Evolutionary conservation across 1,140 invertebrate species (phyloP).

Genomic region (Cotesia chilonis): DNA sequence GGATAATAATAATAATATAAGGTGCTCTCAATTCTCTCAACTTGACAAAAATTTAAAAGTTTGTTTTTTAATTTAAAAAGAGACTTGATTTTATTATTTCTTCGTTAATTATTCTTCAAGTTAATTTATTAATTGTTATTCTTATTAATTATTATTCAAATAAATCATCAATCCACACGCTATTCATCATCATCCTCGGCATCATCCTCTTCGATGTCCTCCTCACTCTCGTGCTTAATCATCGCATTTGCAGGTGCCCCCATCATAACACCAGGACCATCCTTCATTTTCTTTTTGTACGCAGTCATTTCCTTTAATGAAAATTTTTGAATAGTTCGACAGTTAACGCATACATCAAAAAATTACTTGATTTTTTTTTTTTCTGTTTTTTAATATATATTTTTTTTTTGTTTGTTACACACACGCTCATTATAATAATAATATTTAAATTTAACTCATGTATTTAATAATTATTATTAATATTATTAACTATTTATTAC

Average conservation of each 20-base stretch:
- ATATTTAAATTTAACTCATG: too few relatives aligned
- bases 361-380: constrained; percentile 27
- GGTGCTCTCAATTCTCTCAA: too few relatives aligned
- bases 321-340: constrained; percentile 45
- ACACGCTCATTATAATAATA: too few relatives aligned
- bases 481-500: too few relatives aligned
- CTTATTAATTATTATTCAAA: constrained; percentile 9
- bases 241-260: constrained; percentile 63
- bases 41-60: too few relatives aligned
- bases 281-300: constrained; percentile 79
- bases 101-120: too few relatives aligned
- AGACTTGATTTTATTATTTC: too few relatives aligned
- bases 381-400: constrained; percentile 13
- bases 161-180: constrained; percentile 24
- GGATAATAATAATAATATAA: too few relatives aligned
- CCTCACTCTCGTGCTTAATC: constrained; percentile 69
- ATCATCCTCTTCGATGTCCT: constrained; percentile 67
- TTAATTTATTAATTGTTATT: too few relatives aligned
- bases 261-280: constrained; percentile 58
- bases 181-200: constrained; percentile 67
- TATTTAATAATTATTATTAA: too few relatives aligned
- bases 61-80: too few relatives aligned
- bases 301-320: constrained; percentile 77
- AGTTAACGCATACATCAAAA: constrained; percentile 30
- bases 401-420: constrained; percentile 4